Evolutionary conservation across 2,888 invertebrate species (phyloP).

Genomic region (Drosophila tanythrix): DNA sequence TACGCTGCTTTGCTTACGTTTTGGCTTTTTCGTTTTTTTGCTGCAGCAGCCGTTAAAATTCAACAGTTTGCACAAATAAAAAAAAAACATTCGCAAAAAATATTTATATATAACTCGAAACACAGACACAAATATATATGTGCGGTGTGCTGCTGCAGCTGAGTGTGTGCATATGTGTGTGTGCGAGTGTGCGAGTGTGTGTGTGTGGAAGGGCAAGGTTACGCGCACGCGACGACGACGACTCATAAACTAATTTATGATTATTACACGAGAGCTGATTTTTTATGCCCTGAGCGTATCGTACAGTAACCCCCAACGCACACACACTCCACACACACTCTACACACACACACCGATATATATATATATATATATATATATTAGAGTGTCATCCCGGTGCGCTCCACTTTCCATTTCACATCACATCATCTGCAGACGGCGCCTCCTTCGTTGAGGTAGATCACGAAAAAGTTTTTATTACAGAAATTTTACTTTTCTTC

Average conservation of each 20-base stretch:
- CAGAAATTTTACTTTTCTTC: constrained; percentile 66
- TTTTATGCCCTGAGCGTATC: constrained; percentile 72
- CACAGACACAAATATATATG: constrained; percentile 18
- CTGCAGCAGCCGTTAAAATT: constrained; percentile 80
- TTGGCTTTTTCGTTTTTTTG: constrained; percentile 72
- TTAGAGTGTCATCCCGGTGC: constrained; percentile 45
- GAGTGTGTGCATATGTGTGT: constrained; percentile 12
- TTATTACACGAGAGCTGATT: constrained; percentile 81
- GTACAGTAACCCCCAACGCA: constrained; percentile 52
- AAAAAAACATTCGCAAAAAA: constrained; percentile 26
- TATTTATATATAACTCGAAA: constrained; percentile 33
- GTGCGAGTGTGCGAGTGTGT: constrained; percentile 20
- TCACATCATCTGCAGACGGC: constrained; percentile 42
- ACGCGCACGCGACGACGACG: constrained; percentile 75
- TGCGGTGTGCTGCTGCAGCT: constrained; percentile 37
- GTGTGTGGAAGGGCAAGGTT: constrained; percentile 81
- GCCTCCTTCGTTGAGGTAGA: constrained; percentile 77
- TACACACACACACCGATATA: not conserved
- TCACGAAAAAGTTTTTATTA: constrained; percentile 78
- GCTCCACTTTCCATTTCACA: constrained; percentile 71
- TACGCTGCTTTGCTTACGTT: constrained; percentile 41
- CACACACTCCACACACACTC: constrained; percentile 31
- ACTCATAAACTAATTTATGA: constrained; percentile 84
- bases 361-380: not conserved
- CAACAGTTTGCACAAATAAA: constrained; percentile 69